These are phyloP conservation scores for Myrmecophaga tridactyla DNA, from an alignment of 2,113 vertebrate species.

Conservation along the genomic window DNA sequence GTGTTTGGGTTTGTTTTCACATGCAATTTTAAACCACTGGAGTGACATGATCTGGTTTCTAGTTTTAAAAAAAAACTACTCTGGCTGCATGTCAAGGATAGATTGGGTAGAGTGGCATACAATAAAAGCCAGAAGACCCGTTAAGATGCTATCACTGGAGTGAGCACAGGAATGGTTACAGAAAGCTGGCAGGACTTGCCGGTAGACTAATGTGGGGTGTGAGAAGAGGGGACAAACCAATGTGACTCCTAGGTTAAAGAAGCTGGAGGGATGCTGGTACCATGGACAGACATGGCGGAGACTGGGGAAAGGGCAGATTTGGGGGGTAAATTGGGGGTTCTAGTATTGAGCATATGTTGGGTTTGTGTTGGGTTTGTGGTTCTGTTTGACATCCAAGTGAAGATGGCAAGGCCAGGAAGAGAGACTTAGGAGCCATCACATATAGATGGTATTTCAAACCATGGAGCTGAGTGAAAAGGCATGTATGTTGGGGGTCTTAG, in stretches of 20 bases:
- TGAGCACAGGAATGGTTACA: background rate
- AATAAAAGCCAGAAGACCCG: background rate
- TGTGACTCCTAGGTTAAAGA: background rate
- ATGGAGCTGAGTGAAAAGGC: background rate
- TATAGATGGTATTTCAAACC: background rate
- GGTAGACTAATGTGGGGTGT: background rate
- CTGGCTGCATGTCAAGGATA: background rate
- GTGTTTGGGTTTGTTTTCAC: background rate
- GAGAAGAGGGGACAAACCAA: background rate
- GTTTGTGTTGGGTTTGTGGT: background rate
- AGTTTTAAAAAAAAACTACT: background rate
- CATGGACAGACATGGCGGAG: accelerated
- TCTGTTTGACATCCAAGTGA: background rate
- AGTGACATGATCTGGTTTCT: background rate
- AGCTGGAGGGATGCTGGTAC: background rate
- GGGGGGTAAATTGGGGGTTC: background rate
- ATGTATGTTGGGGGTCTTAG: background rate
- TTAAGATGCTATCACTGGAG: background rate
- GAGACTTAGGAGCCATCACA: background rate
- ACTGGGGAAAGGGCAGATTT: background rate
- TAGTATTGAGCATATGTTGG: background rate
- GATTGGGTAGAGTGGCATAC: background rate
- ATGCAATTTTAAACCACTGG: background rate
- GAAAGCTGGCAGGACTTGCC: background rate
- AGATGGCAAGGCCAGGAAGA: background rate